phyloP scores from a whole-genome alignment of 92 coral and sea anemone genomes.

The Porites cylindrica region DNA sequence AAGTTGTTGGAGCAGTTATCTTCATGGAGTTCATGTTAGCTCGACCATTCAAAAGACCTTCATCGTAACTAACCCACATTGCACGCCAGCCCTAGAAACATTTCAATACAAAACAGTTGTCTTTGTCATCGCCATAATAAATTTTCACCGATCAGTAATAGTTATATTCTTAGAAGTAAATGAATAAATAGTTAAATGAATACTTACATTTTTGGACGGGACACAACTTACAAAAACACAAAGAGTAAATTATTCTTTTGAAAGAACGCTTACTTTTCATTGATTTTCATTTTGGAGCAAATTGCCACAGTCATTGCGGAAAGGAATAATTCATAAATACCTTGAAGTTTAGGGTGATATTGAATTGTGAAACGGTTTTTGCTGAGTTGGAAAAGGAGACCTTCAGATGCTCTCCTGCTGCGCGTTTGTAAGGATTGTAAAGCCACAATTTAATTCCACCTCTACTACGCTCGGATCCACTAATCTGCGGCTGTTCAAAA shows the following conservation, averaged over 20 bases:
- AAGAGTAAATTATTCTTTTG: not conserved
- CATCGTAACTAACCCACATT: conserved; percentile 19
- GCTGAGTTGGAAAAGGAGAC: conserved; percentile 7
- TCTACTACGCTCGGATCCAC: conserved; percentile 13
- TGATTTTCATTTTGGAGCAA: too few relatives aligned
- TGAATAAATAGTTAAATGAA: too few relatives aligned
- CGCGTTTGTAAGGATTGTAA: conserved; percentile 37
- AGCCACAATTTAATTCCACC: conserved; percentile 78
- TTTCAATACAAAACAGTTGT: not conserved
- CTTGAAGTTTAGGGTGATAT: conserved; percentile 21
- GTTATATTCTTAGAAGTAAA: not conserved
- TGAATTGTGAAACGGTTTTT: conserved; percentile 17
- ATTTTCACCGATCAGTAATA: too few relatives aligned
- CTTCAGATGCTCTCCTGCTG: not conserved
- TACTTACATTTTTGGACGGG: not conserved
- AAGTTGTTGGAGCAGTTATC: conserved; percentile 32
- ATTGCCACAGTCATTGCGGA: too few relatives aligned
- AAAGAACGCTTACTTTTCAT: too few relatives aligned
- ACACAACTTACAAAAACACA: too few relatives aligned
- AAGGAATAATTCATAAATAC: not conserved
- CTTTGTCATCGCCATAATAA: not conserved
- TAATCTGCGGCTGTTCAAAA: not conserved
- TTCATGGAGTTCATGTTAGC: conserved; percentile 1
- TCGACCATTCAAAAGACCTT: not conserved
- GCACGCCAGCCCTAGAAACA: conserved; percentile 24